Evolutionary conservation across 2,113 vertebrate genomes (phyloP).

Genomic region (Vicugna pacos): DNA sequence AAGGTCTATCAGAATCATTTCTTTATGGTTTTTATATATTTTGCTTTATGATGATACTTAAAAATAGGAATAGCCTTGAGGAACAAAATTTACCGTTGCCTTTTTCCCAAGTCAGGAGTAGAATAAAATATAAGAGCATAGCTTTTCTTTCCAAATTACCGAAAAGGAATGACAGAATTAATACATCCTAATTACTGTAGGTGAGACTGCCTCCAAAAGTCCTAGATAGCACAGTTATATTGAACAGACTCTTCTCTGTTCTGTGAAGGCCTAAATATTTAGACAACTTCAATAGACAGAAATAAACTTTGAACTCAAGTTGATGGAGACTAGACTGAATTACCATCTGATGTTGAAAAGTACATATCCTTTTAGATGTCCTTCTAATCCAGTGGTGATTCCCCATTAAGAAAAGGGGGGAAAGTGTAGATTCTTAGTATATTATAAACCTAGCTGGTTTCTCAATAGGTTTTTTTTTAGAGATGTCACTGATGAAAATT

Average conservation of each 20-base stretch:
- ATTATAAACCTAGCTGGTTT: slow-evolving; percentile 5
- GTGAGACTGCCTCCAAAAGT: slow-evolving; percentile 4
- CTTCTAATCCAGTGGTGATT: slow-evolving; percentile 10
- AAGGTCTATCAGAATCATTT: slow-evolving; percentile 1
- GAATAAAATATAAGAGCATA: slow-evolving; percentile 43
- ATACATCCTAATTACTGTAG: slow-evolving; percentile 21
- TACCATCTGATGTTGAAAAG: slow-evolving; percentile 47
- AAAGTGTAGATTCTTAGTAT: not conserved
- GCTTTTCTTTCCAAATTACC: slow-evolving; percentile 44
- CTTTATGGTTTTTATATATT: not conserved
- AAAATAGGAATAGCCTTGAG: slow-evolving; percentile 43
- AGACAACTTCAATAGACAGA: slow-evolving; percentile 19
- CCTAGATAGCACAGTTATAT: not conserved
- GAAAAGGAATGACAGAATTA: slow-evolving; percentile 51
- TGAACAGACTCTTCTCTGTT: slow-evolving; percentile 12
- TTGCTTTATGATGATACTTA: slow-evolving; percentile 59
- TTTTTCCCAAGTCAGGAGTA: slow-evolving; percentile 57
- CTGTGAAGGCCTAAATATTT: slow-evolving; percentile 41
- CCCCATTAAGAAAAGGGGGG: not conserved
- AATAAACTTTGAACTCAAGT: slow-evolving; percentile 37
- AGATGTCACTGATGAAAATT: slow-evolving; percentile 3
- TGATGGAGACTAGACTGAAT: slow-evolving; percentile 47
- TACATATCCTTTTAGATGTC: slow-evolving; percentile 1
- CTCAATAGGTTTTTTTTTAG: not conserved
- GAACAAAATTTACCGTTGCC: slow-evolving; percentile 32